phyloP scores from a whole-genome alignment of 2,888 invertebrate genomes.

The Syrista parreyssii region DNA sequence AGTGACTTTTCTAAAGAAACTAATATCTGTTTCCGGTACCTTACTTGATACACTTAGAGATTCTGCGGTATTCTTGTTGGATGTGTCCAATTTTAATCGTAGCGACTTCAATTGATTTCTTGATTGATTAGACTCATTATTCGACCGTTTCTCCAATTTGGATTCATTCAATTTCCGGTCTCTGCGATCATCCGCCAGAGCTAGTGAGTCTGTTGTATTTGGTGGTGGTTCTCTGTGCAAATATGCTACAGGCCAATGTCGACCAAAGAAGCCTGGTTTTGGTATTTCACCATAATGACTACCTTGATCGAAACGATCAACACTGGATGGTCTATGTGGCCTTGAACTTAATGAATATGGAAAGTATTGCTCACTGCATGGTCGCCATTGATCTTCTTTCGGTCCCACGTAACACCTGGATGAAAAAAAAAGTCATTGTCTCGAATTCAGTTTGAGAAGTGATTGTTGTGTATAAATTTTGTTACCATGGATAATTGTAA shows the following conservation, averaged over 20 bases:
- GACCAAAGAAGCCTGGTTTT: conserved; percentile 60
- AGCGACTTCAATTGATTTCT: neutral
- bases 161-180: conserved; percentile 7
- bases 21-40: neutral
- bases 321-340: conserved; percentile 63
- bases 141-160: neutral
- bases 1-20: neutral
- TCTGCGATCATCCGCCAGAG: conserved; percentile 28
- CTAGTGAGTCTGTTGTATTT: conserved; percentile 70
- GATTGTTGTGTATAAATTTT: neutral
- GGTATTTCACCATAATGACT: conserved; percentile 64
- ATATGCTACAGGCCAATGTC: conserved; percentile 85
- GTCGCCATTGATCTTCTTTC: conserved; percentile 83
- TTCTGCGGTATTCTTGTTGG: neutral
- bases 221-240: conserved; percentile 84
- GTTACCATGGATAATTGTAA: conserved; percentile 84
- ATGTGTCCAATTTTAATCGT: neutral
- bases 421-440: conserved; percentile 24
- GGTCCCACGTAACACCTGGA: conserved; percentile 87
- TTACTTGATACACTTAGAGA: neutral
- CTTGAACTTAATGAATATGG: conserved; percentile 68
- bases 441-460: conserved; percentile 5
- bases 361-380: conserved; percentile 86
- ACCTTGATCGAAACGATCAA: conserved; percentile 63
- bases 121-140: neutral